Evolutionary conservation across 2,888 invertebrate species (phyloP).

Genomic region (Archips xylosteana): DNA sequence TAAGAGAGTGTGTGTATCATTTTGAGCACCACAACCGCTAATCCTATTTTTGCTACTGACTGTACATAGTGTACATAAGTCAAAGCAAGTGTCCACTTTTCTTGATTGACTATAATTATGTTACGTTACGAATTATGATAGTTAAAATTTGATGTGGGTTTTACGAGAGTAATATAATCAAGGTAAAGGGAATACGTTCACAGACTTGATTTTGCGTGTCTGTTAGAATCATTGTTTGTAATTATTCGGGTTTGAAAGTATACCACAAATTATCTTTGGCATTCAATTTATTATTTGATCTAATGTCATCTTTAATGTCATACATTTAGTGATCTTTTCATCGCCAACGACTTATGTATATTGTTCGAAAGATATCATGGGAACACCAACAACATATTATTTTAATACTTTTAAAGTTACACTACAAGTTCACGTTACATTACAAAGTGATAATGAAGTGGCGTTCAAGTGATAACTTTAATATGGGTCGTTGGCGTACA

Average conservation of each 20-base stretch:
- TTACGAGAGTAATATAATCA: too few species aligned
- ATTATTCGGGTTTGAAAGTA: conserved; percentile 7
- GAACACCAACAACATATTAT: too few species aligned
- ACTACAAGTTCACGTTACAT: not conserved
- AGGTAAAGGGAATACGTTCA: not conserved
- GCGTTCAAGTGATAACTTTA: not conserved
- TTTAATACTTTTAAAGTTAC: too few species aligned
- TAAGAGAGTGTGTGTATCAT: too few species aligned
- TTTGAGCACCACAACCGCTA: too few species aligned
- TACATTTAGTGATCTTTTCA: not conserved
- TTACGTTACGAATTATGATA: not conserved
- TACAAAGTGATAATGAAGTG: not conserved
- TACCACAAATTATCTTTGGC: not conserved
- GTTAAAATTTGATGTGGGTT: too few species aligned
- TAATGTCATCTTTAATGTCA: not conserved
- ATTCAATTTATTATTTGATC: not conserved
- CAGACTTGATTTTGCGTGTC: not conserved
- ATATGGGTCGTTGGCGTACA: not conserved
- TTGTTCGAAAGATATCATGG: too few species aligned
- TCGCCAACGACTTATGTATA: not conserved
- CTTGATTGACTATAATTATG: too few species aligned
- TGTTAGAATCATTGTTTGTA: not conserved
- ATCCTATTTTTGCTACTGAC: too few species aligned
- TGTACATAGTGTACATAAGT: too few species aligned
- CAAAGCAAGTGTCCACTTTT: too few species aligned